Conservation (phyloP, 2,797 vertebrate species). For the Cynopterus sphinx region DNA sequence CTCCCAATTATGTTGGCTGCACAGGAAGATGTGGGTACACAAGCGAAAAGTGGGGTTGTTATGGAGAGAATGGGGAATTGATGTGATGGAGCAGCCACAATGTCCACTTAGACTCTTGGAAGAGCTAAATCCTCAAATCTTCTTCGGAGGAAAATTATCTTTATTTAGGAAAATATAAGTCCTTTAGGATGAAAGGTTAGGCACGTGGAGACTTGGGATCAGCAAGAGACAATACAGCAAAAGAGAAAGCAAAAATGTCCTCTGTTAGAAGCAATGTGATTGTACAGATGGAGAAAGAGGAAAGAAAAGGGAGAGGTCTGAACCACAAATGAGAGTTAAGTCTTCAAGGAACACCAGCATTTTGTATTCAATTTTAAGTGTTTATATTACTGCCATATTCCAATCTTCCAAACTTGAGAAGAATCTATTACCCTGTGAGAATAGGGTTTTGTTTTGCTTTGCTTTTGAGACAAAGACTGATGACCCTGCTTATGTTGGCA, state of each 20-base stretch:
- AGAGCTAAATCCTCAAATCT: background rate
- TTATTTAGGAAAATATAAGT: background rate
- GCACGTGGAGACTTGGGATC: background rate
- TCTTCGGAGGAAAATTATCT: background rate
- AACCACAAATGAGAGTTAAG: background rate
- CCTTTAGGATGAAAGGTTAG: background rate
- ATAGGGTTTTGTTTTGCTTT: too few relatives aligned
- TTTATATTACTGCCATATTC: background rate
- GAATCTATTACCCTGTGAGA: background rate
- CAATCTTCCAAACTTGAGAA: background rate
- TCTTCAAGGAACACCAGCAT: background rate
- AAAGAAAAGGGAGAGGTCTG: background rate
- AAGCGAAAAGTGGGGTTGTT: background rate
- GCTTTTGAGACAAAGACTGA: background rate
- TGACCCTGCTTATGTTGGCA: background rate
- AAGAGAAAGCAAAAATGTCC: background rate
- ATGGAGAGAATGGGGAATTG: background rate
- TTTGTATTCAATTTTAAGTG: background rate
- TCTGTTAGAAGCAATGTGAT: background rate
- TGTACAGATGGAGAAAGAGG: background rate
- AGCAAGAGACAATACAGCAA: background rate
- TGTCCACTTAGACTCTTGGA: background rate
- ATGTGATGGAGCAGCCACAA: background rate
- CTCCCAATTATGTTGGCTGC: background rate
- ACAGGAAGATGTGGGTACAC: background rate